Evolutionary conservation across 1,140 invertebrate species (phyloP).

Genomic region (Zaprionus africanus): DNA sequence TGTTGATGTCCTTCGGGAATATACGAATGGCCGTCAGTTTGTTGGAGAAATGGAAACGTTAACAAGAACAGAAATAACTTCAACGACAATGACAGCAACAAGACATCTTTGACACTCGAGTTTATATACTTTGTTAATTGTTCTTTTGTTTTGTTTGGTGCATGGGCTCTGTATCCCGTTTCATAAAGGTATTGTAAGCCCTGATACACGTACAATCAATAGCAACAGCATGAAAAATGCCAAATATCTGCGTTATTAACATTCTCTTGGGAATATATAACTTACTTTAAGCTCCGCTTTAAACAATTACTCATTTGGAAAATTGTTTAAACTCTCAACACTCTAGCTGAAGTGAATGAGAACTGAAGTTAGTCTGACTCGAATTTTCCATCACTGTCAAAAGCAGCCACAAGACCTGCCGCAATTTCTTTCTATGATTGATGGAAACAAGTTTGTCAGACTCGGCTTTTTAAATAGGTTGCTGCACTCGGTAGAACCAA

Average conservation of each 20-base stretch:
- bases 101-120: background rate
- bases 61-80: background rate
- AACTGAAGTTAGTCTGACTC: background rate
- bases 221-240: slow-evolving; percentile 22
- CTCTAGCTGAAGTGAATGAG: background rate
- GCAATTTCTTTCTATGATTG: slow-evolving; percentile 50
- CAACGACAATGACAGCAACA: background rate
- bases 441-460: slow-evolving; percentile 49
- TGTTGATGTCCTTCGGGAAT: slow-evolving; percentile 51
- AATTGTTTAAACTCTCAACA: background rate
- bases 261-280: background rate
- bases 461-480: slow-evolving; percentile 25
- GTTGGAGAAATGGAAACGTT: slow-evolving; percentile 57
- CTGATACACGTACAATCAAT: slow-evolving; percentile 1
- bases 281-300: too few relatives aligned
- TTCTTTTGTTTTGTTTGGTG: slow-evolving; percentile 7
- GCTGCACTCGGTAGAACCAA: slow-evolving; percentile 1
- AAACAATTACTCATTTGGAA: background rate
- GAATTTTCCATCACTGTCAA: slow-evolving; percentile 27
- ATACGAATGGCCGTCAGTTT: slow-evolving; percentile 47
- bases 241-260: background rate
- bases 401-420: slow-evolving; percentile 19
- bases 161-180: slow-evolving; percentile 20
- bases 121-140: slow-evolving; percentile 3
- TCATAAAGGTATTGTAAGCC: background rate